Evolutionary conservation across 2,113 vertebrate genomes (phyloP), one percentile per base, ranked within the genome.

Genomic region (Rattus rattus): DNA sequence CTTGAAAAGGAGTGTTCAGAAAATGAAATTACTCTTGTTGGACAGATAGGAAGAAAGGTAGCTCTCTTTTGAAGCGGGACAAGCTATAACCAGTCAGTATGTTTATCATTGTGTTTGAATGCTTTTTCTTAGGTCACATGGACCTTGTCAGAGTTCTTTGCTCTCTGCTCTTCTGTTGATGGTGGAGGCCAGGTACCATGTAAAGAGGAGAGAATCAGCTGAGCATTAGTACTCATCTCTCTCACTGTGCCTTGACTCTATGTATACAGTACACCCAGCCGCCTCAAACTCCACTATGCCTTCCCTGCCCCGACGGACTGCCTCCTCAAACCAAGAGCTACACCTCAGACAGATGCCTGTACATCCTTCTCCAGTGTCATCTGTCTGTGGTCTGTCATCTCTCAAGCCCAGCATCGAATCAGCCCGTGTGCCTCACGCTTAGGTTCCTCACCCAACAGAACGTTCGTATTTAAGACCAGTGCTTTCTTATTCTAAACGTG

Each of bases 401-500:
- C 54, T 79, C n/a, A 92, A 80, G 47, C 47, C 56, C 79, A 90
- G 49, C 28, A 63, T 72, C 72, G 77, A n/a, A 54, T 73, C 17
- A 85, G 28, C 17, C 54, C 5, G 12, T n/a, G 28, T 22, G 39
- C 36, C n/a, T 52, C 24, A 83, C 79, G 61, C 88, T 92, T 90
- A 90, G 75, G 49, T 49, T 83, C 28, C 65, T 30, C 49, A 61
- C 80, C 86, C 72, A 70, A 77, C 72, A 65, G 3, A 75, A 69
- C 17, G 63, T 88, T 39, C 39, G 52, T 14, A 49, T 49, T 80
- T 87, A 49, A 79, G 47, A 67, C 52, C 36, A 33, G 43, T 67
- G 54, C 67, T 69, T 92, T 65, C 63, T 49, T 56, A 65, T 72
- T 96, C 79, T 54, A 77, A 94, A 90, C 36, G 54, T n/a, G 36